Evolutionary conservation across 2,113 vertebrate species (phyloP).

Genomic region (Rostratula benghalensis): DNA sequence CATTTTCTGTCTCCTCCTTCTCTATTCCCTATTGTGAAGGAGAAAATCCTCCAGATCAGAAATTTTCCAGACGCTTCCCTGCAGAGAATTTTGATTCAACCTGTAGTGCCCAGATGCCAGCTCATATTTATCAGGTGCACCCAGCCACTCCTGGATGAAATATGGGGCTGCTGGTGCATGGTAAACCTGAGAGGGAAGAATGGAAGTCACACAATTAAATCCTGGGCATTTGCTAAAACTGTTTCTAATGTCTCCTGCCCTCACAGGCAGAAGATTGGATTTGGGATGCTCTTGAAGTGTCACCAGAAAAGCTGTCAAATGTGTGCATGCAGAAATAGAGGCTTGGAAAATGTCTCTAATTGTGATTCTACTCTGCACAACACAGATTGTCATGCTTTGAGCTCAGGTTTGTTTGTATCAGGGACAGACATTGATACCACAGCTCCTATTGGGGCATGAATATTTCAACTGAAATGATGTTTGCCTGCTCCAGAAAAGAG

Average conservation of each 20-base stretch:
- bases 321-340: neutral
- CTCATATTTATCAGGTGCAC: slow-evolving; percentile 37
- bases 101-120: slow-evolving; percentile 46
- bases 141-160: neutral
- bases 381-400: slow-evolving; percentile 40
- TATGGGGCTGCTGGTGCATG: neutral
- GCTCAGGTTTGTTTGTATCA: slow-evolving; percentile 50
- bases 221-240: neutral
- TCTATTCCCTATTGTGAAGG: neutral
- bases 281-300: slow-evolving; percentile 24
- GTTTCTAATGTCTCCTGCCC: neutral
- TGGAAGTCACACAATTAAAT: neutral
- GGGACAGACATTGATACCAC: slow-evolving; percentile 34
- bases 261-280: neutral
- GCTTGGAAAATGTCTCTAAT: slow-evolving; percentile 6
- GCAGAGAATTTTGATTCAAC: slow-evolving; percentile 37
- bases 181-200: neutral
- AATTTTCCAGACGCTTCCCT: neutral
- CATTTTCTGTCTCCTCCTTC: neutral
- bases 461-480: slow-evolving; percentile 53
- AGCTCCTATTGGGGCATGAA: slow-evolving; percentile 42
- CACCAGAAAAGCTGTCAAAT: neutral
- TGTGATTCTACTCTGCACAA: neutral
- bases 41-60: slow-evolving; percentile 33
- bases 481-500: slow-evolving; percentile 47